Percentiles rank a stretch among this genome's conserved stretches.
These are phyloP conservation scores for Diabrotica balteata DNA, from an alignment of 2,888 invertebrate species.

Conservation along the genomic window DNA sequence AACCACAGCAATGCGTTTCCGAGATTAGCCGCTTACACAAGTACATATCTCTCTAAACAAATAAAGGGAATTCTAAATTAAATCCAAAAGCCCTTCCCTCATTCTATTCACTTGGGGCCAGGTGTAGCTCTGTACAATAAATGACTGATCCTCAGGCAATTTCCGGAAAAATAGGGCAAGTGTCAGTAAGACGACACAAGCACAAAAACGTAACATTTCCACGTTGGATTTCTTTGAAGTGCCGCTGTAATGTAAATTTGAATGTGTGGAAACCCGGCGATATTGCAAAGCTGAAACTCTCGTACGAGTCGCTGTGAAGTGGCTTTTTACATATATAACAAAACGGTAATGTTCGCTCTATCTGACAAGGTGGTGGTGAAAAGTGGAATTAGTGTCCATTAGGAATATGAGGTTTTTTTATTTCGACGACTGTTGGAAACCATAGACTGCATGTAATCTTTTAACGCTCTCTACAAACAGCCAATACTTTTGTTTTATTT, in stretches of 20 bases:
- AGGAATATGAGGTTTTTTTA: too few species aligned
- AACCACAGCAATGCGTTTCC: too few species aligned
- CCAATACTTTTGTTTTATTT: too few species aligned
- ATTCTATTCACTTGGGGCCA: neutral
- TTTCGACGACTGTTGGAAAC: too few species aligned
- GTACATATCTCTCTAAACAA: too few species aligned
- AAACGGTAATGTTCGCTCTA: neutral
- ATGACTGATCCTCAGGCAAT: slow-evolving; percentile 15
- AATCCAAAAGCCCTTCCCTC: too few species aligned
- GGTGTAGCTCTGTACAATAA: slow-evolving; percentile 16
- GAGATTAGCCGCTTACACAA: too few species aligned
- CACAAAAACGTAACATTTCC: slow-evolving; percentile 20
- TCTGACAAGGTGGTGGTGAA: too few species aligned
- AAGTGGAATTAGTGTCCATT: too few species aligned
- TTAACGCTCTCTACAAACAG: too few species aligned
- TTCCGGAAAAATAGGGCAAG: slow-evolving; percentile 24
- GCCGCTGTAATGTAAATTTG: slow-evolving; percentile 16
- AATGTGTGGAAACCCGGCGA: slow-evolving; percentile 14
- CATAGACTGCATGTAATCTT: too few species aligned
- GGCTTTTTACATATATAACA: neutral
- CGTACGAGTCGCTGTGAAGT: neutral
- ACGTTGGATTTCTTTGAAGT: slow-evolving; percentile 22
- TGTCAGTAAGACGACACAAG: slow-evolving; percentile 14
- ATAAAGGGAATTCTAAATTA: too few species aligned
- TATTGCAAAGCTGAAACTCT: slow-evolving; percentile 13